Conservation (phyloP, 2,113 vertebrate genomes). For the Stegostoma tigrinum region DNA sequence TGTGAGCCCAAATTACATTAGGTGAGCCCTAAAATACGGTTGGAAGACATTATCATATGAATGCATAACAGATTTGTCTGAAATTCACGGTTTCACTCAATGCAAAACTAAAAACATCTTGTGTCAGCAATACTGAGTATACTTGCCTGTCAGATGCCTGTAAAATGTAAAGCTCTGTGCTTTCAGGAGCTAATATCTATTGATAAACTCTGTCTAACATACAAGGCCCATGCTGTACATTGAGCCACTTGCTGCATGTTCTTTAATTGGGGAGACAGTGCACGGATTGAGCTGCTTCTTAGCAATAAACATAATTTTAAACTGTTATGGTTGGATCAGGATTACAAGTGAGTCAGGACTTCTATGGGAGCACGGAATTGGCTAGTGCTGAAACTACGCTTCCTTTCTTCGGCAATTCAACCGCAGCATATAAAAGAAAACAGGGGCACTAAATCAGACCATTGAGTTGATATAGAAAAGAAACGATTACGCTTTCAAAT, state of each 20-base stretch:
- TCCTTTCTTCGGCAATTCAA: not conserved
- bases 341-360: not conserved
- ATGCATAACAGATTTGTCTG: not conserved
- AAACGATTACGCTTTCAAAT: not conserved
- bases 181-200: not conserved
- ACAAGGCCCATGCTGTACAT: not conserved
- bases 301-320: not conserved
- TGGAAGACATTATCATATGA: not conserved
- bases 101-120: not conserved
- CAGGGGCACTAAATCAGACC: not conserved
- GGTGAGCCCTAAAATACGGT: not conserved
- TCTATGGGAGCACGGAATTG: not conserved
- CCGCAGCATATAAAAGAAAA: not conserved
- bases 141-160: not conserved
- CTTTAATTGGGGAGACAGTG: not conserved
- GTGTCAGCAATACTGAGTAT: not conserved
- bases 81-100: not conserved
- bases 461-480: not conserved
- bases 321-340: constrained; percentile 13
- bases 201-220: not conserved
- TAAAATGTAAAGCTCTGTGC: not conserved
- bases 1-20: not conserved
- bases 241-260: not conserved
- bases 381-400: not conserved
- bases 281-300: not conserved